Percentiles rank a stretch among this genome's conserved stretches.
Conservation (phyloP, 2,888 invertebrate species). For the Patella caerulea region DNA sequence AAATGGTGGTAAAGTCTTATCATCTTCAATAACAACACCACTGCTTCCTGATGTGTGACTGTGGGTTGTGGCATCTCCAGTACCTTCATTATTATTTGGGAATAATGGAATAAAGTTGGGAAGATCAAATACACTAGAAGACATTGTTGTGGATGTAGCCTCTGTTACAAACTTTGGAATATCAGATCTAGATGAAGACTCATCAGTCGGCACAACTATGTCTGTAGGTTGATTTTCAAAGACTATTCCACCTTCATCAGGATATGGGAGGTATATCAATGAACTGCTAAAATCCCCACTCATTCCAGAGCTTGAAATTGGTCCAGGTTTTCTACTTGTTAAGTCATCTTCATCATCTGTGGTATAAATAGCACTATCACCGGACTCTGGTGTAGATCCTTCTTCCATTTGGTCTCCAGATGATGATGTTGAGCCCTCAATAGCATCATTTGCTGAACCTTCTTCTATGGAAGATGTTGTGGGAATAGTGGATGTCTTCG, state of each 20-base stretch:
- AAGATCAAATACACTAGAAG: no score
- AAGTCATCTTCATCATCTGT: slow-evolving; percentile 1
- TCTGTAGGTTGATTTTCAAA: background rate
- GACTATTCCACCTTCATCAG: slow-evolving; percentile 13
- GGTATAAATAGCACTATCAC: background rate
- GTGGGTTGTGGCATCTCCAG: no score
- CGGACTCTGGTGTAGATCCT: slow-evolving; percentile 13
- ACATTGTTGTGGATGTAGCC: no score
- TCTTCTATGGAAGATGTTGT: background rate
- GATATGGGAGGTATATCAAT: background rate
- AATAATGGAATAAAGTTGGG: no score
- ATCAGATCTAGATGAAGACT: no score
- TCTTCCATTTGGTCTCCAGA: slow-evolving; percentile 12
- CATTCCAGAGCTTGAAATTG: background rate
- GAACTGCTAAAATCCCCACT: background rate
- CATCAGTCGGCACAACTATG: background rate
- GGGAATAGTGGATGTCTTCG: background rate
- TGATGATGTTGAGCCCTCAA: background rate
- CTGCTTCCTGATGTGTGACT: no score
- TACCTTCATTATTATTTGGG: no score
- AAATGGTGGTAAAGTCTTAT: no score
- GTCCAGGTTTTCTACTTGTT: background rate
- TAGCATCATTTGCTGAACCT: background rate
- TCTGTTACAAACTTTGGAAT: no score
- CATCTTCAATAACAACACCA: no score